Base-by-base conservation (phyloP, 2,797 vertebrate genomes). In the Pempheris klunzingeri region DNA sequence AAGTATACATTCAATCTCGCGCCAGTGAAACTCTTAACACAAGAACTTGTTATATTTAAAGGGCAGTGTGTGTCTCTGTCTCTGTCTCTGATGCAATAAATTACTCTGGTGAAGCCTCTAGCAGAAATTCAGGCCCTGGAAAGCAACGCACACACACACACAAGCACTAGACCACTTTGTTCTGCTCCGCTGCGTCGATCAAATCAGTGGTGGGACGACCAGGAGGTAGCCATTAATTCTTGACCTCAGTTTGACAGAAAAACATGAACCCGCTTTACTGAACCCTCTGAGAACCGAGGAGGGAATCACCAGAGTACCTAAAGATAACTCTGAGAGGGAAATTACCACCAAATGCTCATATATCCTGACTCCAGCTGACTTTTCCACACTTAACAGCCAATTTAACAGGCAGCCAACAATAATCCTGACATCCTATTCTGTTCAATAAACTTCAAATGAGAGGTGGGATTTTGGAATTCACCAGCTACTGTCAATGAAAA, bases 221-320 rank as follows among this genome's bases (percentile, higher is more conserved):
- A 26, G 76, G 55, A 49, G 75, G 67, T 7, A 80, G 46, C n/a
- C 72, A 79, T 87, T 81, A 9, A 82, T 82, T 78, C 87, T 22
- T 83, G 67, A 83, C 87, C 84, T 65, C 41, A 61, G 69, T 70
- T 62, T 86, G 80, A 86, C 78, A 81, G 80, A 80, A 46, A 49
- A 85, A 78, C 77, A 82, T 0, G 1, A 82, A 65, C 38, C 55
- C 7, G 18, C 74, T 68, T 64, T 22, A 63, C 54, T 47, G 50
- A 82, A 24, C 64, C 62, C 69, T 69, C 32, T 4, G 65, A 71
- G 53, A 75, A n/a, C 28, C 10, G 60, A 11, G 10, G 5, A 47
- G 50, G 64, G 77, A 85, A 74, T 52, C 74, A 64, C 53, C 34
- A 0, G 4, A 65, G 28, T 8, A 50, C 54, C 66, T 62, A 55